These are phyloP conservation scores for Myotis daubentonii DNA, from an alignment of 2,797 vertebrate species.

Conservation along the genomic window DNA sequence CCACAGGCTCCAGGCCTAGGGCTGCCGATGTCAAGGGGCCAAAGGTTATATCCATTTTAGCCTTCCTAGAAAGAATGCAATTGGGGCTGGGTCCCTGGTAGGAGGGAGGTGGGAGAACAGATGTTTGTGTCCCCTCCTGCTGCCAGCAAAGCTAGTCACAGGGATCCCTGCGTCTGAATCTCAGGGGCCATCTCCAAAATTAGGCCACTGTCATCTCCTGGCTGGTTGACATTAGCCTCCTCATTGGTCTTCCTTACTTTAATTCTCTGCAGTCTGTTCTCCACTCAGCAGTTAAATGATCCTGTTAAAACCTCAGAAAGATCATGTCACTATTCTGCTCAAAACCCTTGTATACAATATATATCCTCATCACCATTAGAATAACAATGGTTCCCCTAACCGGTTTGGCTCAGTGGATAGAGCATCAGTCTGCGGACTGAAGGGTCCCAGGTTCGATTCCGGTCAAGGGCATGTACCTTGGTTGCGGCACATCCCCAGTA, in stretches of 20 bases:
- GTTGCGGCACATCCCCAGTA: too few relatives aligned
- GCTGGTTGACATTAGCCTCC: background rate
- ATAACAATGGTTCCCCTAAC: background rate
- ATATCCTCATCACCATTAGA: background rate
- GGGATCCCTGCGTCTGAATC: background rate
- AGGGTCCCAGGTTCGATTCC: too few relatives aligned
- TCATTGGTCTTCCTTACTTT: background rate
- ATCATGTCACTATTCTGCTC: background rate
- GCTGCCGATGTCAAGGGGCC: conserved; percentile 32
- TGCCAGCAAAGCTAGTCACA: background rate
- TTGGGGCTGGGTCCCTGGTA: background rate
- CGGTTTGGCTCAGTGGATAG: too few relatives aligned
- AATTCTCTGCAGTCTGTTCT: background rate
- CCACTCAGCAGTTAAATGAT: background rate
- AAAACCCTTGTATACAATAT: background rate
- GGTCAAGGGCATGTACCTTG: too few relatives aligned
- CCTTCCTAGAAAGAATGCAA: conserved; percentile 52
- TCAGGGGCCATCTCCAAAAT: background rate
- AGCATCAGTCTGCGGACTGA: too few relatives aligned
- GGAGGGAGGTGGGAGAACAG: background rate
- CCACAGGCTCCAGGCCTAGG: conserved; percentile 65
- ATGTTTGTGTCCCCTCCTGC: background rate
- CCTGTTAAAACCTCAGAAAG: background rate
- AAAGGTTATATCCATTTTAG: conserved; percentile 63
- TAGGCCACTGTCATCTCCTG: background rate